phyloP scores from a whole-genome alignment of 2,113 vertebrate genomes.

The Aleadryas rufinucha region DNA sequence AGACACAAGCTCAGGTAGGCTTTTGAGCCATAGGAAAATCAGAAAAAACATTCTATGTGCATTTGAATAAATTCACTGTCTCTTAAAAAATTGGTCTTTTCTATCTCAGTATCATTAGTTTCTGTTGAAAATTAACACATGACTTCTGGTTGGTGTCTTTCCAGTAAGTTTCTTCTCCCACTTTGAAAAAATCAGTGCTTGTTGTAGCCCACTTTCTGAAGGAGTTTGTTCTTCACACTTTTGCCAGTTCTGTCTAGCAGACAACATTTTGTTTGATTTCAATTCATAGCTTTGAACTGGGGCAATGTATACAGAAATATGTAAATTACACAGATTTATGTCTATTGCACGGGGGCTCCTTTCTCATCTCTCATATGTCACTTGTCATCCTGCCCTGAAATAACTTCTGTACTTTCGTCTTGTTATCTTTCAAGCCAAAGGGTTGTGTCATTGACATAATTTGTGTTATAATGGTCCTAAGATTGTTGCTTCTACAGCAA shows the following conservation, averaged over 20 bases:
- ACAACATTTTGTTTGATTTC: background rate
- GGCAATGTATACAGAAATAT: background rate
- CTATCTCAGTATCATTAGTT: background rate
- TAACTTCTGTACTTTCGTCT: background rate
- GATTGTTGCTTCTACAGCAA: background rate
- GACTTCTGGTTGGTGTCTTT: background rate
- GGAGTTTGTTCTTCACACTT: background rate
- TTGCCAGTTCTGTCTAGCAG: background rate
- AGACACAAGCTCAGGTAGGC: background rate
- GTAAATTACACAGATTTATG: background rate
- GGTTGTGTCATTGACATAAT: background rate
- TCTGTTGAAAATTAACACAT: background rate
- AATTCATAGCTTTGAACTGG: background rate
- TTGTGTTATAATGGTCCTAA: background rate
- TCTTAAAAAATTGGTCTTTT: background rate
- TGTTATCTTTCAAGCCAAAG: background rate
- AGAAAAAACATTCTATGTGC: background rate
- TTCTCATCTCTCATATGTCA: background rate
- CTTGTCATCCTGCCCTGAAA: background rate
- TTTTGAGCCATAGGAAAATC: background rate
- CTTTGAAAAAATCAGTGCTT: background rate
- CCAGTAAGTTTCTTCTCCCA: background rate
- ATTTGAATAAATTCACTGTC: background rate
- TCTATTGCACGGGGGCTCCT: accelerated
- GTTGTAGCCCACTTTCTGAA: background rate